Evolutionary conservation across 2,888 invertebrate genomes (phyloP), one percentile per base, ranked within the genome.

Genomic region (Helleia helle): DNA sequence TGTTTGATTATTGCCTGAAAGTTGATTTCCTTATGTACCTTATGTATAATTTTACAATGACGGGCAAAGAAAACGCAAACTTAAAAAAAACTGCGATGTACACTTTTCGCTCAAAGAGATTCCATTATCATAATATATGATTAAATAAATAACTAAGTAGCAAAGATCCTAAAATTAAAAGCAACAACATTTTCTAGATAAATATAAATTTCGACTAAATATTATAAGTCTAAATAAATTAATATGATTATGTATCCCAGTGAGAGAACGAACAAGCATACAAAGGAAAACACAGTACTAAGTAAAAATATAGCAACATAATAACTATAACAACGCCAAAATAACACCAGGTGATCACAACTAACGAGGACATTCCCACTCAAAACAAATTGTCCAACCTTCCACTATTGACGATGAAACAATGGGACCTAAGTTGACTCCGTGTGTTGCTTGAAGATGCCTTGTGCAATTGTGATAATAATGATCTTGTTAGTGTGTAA

Each of bases 361-460:
- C 58, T n/a, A n/a, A n/a, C n/a, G n/a, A n/a, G n/a, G n/a, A 54
- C 62, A 60, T 51, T 44, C 56, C n/a, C 61, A 65, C 60, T n/a
- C n/a, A 62, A 56, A 65, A 62, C 56, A 66, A 56, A 57, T 52
- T 57, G 66, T 68, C 79, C 70, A 80, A 81, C 81, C 81, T 81
- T 80, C 61, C 60, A 59, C 56, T 45, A 48, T 65, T 60, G 59
- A 60, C 61, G 67, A 62, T 58, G 75, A 71, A 67, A 70, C 68
- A 62, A 68, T 63, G 63, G 72, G 68, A 81, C 72, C 69, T 77
- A 81, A 49, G 53, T 60, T 65, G 73, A 62, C 66, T 72, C 74
- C 75, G 52, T 51, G 75, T 75, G 74, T 72, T 71, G 74, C 76
- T 65, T 76, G 77, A 65, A 73, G 76, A 69, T 70, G 70, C 62